Conservation (phyloP, 2,797 vertebrate genomes). For the Pipistrellus kuhlii region DNA sequence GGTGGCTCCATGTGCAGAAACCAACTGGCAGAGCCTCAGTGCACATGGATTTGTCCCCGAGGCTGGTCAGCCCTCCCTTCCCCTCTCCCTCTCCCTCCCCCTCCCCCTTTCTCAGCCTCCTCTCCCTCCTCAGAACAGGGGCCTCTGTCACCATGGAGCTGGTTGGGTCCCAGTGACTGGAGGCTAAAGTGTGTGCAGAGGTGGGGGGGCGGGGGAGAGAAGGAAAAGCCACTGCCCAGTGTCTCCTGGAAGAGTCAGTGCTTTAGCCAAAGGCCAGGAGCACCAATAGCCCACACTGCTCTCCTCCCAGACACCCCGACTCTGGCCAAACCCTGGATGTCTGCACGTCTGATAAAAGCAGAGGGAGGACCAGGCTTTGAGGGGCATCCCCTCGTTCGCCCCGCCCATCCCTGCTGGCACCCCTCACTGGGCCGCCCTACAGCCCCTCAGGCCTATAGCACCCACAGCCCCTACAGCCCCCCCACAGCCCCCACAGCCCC, state of each 20-base stretch:
- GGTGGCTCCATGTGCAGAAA: background rate
- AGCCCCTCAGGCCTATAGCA: too few relatives aligned
- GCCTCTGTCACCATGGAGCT: background rate
- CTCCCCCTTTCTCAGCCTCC: background rate
- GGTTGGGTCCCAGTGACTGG: too few relatives aligned
- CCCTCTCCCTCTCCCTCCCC: background rate
- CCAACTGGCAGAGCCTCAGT: background rate
- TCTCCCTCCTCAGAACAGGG: background rate
- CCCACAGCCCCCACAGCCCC: too few relatives aligned
- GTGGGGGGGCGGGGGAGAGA: background rate
- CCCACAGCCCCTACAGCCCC: too few relatives aligned
- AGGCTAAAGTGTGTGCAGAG: background rate
- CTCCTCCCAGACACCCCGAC: background rate
- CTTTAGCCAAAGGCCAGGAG: background rate
- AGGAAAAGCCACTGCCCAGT: background rate
- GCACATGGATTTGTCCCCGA: background rate
- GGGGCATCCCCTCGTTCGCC: background rate
- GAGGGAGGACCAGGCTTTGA: background rate
- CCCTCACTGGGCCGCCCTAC: too few relatives aligned
- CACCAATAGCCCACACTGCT: background rate
- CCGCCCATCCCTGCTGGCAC: too few relatives aligned
- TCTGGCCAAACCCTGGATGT: background rate
- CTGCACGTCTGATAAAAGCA: background rate
- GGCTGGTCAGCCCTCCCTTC: too few relatives aligned
- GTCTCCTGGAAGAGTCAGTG: background rate